Evolutionary conservation across 2,113 vertebrate genomes (phyloP).

Genomic region (Sphyrna mokarran): DNA sequence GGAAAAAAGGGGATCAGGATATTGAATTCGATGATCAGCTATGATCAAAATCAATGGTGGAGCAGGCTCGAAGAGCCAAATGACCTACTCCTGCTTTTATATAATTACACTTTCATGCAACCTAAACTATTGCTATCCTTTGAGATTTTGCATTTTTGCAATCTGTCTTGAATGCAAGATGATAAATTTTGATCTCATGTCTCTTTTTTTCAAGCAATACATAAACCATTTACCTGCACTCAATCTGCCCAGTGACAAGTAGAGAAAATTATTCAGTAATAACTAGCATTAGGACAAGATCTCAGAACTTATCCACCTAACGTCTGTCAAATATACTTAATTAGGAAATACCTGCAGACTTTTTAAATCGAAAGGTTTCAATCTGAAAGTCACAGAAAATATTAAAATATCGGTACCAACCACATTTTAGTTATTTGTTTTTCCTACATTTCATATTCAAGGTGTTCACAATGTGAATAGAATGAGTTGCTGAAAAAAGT

Average conservation of each 20-base stretch:
- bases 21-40: no score
- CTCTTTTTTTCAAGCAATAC: no score
- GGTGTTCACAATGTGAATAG: not conserved
- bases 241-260: not conserved
- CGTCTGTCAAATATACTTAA: not conserved
- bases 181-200: no score
- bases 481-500: not conserved
- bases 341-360: not conserved
- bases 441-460: not conserved
- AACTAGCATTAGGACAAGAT: not conserved
- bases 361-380: not conserved
- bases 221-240: not conserved
- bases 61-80: no score
- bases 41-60: no score
- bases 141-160: no score
- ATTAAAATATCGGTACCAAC: not conserved
- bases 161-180: no score
- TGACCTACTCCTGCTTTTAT: no score
- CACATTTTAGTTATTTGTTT: not conserved
- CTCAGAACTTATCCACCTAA: not conserved
- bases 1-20: no score
- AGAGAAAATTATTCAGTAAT: not conserved
- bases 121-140: no score
- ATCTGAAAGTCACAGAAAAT: not conserved
- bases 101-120: no score